Evolutionary conservation across 2,888 invertebrate genomes (phyloP).

Genomic region (Branchellion lobata): DNA sequence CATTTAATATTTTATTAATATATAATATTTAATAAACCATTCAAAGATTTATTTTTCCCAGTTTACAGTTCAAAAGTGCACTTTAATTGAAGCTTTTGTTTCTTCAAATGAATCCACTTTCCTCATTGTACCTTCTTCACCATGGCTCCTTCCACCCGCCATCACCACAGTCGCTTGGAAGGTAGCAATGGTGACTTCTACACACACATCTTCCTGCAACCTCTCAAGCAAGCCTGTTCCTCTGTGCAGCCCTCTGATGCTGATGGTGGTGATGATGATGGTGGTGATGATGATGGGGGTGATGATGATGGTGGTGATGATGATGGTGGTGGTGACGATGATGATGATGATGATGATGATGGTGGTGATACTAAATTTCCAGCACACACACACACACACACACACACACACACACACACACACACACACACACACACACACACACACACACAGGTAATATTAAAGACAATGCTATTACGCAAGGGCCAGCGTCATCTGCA

Average conservation of each 20-base stretch:
- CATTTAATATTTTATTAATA: no score
- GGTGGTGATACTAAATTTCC: background rate
- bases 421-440: background rate
- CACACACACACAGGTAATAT: background rate
- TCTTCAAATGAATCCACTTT: no score
- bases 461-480: no score
- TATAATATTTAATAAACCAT: no score
- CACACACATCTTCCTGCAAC: background rate
- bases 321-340: background rate
- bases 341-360: background rate
- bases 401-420: background rate
- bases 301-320: background rate
- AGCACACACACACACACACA: background rate
- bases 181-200: background rate
- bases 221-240: background rate
- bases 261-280: slow-evolving; percentile 7
- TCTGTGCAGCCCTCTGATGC: background rate
- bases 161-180: background rate
- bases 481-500: background rate
- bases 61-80: no score
- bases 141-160: no score
- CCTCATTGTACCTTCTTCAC: no score
- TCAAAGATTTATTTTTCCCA: no score
- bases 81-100: no score
- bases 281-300: background rate